Conservation (phyloP, 2,113 vertebrate genomes). For the Colaptes auratus region DNA sequence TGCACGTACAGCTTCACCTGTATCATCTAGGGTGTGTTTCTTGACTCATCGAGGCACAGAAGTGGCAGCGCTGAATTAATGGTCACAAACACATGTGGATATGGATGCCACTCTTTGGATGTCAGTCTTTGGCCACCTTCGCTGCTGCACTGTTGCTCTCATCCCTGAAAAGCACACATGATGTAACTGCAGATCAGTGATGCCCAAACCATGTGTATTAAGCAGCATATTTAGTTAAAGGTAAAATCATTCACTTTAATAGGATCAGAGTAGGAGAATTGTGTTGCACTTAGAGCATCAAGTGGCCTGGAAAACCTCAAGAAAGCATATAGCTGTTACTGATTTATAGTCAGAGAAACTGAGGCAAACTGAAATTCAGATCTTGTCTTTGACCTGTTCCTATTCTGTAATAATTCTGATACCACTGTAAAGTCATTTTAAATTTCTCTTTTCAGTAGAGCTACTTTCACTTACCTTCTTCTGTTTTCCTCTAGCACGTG, state of each 20-base stretch:
- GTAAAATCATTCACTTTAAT: neutral
- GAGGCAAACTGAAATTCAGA: neutral
- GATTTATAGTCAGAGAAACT: neutral
- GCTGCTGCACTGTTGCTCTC: neutral
- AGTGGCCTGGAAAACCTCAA: neutral
- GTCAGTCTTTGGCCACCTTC: neutral
- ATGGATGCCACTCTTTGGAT: neutral
- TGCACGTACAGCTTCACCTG: neutral
- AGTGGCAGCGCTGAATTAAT: neutral
- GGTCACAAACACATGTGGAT: neutral
- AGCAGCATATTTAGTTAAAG: neutral
- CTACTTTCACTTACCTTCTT: neutral
- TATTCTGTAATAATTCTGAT: neutral
- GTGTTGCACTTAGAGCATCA: neutral
- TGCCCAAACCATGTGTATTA: neutral
- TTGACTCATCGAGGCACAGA: neutral
- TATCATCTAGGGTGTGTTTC: neutral
- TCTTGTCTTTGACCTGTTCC: neutral
- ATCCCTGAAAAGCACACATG: neutral
- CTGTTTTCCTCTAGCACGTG: neutral
- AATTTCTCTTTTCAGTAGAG: neutral
- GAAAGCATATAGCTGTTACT: neutral
- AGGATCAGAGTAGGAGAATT: neutral
- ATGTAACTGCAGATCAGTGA: neutral
- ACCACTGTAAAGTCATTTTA: neutral